These are phyloP conservation scores for Dipus sagitta DNA, from an alignment of 2,797 vertebrate species.

Conservation along the genomic window DNA sequence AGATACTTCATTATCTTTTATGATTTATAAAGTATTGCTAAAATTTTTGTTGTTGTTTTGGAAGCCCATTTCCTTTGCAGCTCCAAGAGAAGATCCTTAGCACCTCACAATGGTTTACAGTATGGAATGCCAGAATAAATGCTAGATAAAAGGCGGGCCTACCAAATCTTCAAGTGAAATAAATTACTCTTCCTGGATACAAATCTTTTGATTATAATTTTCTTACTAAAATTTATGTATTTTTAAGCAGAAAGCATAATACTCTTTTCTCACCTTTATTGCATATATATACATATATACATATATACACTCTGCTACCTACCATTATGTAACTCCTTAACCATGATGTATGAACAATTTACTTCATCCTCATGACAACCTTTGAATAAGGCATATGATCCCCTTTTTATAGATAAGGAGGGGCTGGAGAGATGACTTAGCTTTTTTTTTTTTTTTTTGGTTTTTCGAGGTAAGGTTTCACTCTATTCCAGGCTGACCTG, in stretches of 20 bases:
- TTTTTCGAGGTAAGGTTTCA: no score
- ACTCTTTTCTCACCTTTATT: background rate
- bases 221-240: conserved; percentile 39
- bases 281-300: background rate
- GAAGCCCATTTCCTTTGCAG: conserved; percentile 30
- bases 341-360: conserved; percentile 14
- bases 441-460: no score
- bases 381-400: background rate
- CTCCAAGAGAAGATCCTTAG: background rate
- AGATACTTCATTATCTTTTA: background rate
- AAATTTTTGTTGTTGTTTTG: conserved; percentile 64
- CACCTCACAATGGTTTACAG: conserved; percentile 27
- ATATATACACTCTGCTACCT: background rate
- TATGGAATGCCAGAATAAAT: conserved; percentile 21
- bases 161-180: conserved; percentile 41
- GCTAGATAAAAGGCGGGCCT: background rate
- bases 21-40: background rate
- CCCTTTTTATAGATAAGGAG: background rate
- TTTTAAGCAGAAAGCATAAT: conserved; percentile 13
- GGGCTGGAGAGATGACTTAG: no score
- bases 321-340: background rate
- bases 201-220: conserved; percentile 33
- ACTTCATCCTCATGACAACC: conserved; percentile 45
- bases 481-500: no score
- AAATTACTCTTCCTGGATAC: background rate